Percentiles rank a stretch among this genome's conserved stretches.
Conservation (phyloP, 53 echinoderm and acorn worm genomes). For the Paracentrotus lividus region DNA sequence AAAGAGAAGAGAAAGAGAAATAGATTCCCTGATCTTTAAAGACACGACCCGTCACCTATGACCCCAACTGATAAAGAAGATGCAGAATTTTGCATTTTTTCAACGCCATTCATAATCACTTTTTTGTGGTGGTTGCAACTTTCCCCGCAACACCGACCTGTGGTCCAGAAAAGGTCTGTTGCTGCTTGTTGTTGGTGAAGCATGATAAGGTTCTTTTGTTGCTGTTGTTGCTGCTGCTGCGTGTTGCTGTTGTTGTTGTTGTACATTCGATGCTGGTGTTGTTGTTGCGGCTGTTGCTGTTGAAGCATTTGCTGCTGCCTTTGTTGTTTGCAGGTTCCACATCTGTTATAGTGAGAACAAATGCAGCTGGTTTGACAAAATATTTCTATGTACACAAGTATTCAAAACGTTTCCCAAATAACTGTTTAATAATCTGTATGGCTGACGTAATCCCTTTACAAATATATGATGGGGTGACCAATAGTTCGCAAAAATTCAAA, state of each 20-base stretch:
- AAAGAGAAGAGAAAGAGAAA: neutral
- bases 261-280: slow-evolving; percentile 72
- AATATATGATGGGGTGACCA: no score
- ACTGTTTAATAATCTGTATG: no score
- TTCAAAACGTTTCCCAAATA: no score
- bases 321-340: slow-evolving; percentile 69
- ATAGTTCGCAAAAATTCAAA: no score
- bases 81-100: slow-evolving; percentile 49
- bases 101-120: slow-evolving; percentile 66
- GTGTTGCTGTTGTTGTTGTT: slow-evolving; percentile 77
- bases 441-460: no score
- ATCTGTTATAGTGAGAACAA: no score
- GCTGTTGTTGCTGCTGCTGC: slow-evolving; percentile 79
- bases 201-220: slow-evolving; percentile 96
- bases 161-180: slow-evolving; percentile 94
- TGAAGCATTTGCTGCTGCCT: slow-evolving; percentile 71
- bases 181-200: slow-evolving; percentile 94
- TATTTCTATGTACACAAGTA: no score
- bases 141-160: slow-evolving; percentile 81
- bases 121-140: slow-evolving; percentile 55
- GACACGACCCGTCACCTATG: neutral
- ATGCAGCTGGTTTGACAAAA: no score
- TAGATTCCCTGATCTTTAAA: neutral
- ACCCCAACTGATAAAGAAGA: slow-evolving; percentile 8
- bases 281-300: slow-evolving; percentile 72